Percentiles rank a stretch among this genome's conserved stretches.
phyloP scores from a whole-genome alignment of 2,888 invertebrate genomes.

The Polydrusus pterygomalis region DNA sequence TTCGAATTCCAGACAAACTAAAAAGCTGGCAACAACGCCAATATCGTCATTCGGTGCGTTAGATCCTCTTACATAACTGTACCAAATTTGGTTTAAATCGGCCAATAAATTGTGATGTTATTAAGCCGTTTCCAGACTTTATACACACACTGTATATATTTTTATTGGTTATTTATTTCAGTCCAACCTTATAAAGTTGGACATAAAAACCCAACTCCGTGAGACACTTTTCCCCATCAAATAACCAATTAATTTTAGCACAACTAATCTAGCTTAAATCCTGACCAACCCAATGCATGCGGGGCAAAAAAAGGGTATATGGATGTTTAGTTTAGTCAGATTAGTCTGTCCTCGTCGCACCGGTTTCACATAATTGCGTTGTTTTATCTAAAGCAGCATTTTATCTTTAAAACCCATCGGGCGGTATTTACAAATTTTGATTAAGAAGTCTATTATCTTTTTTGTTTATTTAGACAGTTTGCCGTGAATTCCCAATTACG shows the following conservation, averaged over 20 bases:
- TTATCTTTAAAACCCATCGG: slow-evolving; percentile 7
- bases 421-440: neutral
- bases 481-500: too few species aligned
- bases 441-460: slow-evolving; percentile 2
- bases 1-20: too few species aligned
- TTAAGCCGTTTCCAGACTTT: too few species aligned
- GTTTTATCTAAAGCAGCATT: slow-evolving; percentile 4
- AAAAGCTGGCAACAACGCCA: too few species aligned
- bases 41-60: too few species aligned
- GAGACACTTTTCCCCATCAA: slow-evolving; percentile 22
- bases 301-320: slow-evolving; percentile 19
- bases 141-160: too few species aligned
- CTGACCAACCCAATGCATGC: neutral
- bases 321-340: slow-evolving; percentile 21
- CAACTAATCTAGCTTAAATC: slow-evolving; percentile 27
- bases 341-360: slow-evolving; percentile 4
- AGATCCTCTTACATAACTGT: too few species aligned
- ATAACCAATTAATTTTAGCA: slow-evolving; percentile 18
- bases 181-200: neutral
- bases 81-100: too few species aligned
- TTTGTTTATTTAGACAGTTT: too few species aligned
- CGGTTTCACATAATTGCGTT: slow-evolving; percentile 14
- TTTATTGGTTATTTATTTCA: neutral
- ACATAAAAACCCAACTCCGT: slow-evolving; percentile 11
- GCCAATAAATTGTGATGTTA: too few species aligned